Evolutionary conservation across 2,797 vertebrate genomes (phyloP), one percentile per base, ranked within the genome.

Genomic region (Chelon labrosus): DNA sequence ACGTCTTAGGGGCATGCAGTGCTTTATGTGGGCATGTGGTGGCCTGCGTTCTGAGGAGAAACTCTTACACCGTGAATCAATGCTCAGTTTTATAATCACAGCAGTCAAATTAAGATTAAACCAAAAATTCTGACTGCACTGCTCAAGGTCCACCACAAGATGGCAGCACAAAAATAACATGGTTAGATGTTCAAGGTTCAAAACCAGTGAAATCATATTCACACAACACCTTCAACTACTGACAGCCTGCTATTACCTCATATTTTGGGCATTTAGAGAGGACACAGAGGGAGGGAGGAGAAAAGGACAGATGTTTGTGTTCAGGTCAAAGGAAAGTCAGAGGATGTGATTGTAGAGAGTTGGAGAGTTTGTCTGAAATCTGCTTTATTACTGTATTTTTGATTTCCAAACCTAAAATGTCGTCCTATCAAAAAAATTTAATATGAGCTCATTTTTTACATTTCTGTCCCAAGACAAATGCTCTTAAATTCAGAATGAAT

Each of bases 191-290:
- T 66, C 52, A 20, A 49, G 60, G n/a, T 42, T 20, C 14, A 50
- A 57, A 73, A 22, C 52, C 59, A 56, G 5, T 42, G 0, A 20
- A n/a, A 10, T 10, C 6, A 52, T 51, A 73, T 38, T 50, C 14
- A 50, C 44, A 62, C 51, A 50, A 11, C 53, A 49, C 51, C 49
- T 50, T 27, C 7, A 35, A 10, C 51, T 8, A 3, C 55, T 83
- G 79, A 78, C 78, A 89, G 77, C 70, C 79, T 67, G 42, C 70
- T 19, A 84, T 88, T 87, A 86, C 59, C 65, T 80, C 57, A 54
- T 60, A 67, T 49, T 70, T 83, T n/a, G 72, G 27, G 51, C 9
- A 46, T 22, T 42, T 57, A 55, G 66, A 71, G 63, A 52, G 47
- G 49, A 69, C 59, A 56, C n/a, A 14, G 76, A 31, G n/a, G 1